Evolutionary conservation across 2,888 invertebrate genomes (phyloP).

Genomic region (Sminthurinus aureus): DNA sequence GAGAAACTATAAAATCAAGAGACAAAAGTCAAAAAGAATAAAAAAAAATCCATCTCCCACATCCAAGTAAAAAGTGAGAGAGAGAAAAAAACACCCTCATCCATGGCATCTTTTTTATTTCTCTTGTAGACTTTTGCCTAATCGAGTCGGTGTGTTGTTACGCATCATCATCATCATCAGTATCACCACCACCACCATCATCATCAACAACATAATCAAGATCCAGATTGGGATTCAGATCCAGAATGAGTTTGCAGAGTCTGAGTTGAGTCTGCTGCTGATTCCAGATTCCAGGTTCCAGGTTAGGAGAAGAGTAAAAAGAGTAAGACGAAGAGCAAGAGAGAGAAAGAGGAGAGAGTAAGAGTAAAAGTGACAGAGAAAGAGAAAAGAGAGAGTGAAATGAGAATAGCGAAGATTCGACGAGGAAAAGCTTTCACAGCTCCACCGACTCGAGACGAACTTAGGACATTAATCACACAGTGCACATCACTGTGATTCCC

Average conservation of each 20-base stretch:
- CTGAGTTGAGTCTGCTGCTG: not conserved
- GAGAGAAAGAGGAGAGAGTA: not conserved
- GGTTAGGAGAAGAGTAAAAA: too few relatives aligned
- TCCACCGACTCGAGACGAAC: conserved; percentile 58
- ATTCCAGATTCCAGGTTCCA: not conserved
- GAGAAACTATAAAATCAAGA: too few relatives aligned
- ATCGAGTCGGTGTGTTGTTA: not conserved
- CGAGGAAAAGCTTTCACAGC: conserved; percentile 59
- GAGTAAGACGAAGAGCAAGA: too few relatives aligned
- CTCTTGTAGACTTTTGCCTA: not conserved
- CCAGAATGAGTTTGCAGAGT: not conserved
- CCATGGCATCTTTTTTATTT: not conserved
- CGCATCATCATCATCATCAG: not conserved
- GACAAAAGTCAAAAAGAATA: too few relatives aligned
- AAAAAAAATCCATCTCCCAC: not conserved
- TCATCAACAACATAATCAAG: not conserved
- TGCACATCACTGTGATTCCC: conserved; percentile 34
- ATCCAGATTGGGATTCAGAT: not conserved
- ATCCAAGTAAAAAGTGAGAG: not conserved
- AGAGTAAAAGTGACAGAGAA: not conserved
- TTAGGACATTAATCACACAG: conserved; percentile 36
- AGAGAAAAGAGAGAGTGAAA: not conserved
- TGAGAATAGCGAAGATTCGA: conserved; percentile 43
- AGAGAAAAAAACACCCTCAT: not conserved
- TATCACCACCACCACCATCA: not conserved